Conservation (phyloP, 1,140 invertebrate genomes). For the Piezodorus guildinii region DNA sequence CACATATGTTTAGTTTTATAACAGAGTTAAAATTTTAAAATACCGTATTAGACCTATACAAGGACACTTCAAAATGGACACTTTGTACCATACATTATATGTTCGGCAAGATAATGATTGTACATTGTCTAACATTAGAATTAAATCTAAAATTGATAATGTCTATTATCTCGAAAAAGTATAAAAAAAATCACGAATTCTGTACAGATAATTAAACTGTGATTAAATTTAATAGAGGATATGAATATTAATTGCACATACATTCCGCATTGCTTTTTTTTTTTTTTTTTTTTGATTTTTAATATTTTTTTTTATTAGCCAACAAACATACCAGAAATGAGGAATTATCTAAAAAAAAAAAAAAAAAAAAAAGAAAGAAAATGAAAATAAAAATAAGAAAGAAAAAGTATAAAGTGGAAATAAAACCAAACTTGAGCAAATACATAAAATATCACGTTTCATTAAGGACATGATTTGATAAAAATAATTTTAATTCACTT, state of each 20-base stretch:
- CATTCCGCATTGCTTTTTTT: not conserved
- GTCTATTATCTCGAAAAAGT: not conserved
- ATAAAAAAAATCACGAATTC: slow-evolving; percentile 1
- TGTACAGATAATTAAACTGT: not conserved
- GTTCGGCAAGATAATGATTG: slow-evolving; percentile 12
- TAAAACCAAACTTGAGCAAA: slow-evolving; percentile 2
- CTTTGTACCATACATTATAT: slow-evolving; percentile 10
- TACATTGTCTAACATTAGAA: not conserved
- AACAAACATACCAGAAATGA: not conserved
- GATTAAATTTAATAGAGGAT: slow-evolving; percentile 11
- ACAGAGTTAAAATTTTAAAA: slow-evolving; percentile 22
- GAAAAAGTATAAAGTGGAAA: not conserved
- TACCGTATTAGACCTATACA: slow-evolving; percentile 20
- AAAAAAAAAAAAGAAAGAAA: no score
- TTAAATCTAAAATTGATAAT: not conserved
- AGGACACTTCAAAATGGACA: slow-evolving; percentile 22
- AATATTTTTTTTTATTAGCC: no score
- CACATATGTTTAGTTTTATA: slow-evolving; percentile 16
- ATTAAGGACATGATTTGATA: not conserved
- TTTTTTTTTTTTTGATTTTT: no score
- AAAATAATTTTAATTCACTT: slow-evolving; percentile 10
- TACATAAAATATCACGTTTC: slow-evolving; percentile 12
- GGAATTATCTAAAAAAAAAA: not conserved
- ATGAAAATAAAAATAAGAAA: no score
- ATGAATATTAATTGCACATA: slow-evolving; percentile 1